Conservation (phyloP, 2,113 vertebrate species). For the Ceratotherium simum region DNA sequence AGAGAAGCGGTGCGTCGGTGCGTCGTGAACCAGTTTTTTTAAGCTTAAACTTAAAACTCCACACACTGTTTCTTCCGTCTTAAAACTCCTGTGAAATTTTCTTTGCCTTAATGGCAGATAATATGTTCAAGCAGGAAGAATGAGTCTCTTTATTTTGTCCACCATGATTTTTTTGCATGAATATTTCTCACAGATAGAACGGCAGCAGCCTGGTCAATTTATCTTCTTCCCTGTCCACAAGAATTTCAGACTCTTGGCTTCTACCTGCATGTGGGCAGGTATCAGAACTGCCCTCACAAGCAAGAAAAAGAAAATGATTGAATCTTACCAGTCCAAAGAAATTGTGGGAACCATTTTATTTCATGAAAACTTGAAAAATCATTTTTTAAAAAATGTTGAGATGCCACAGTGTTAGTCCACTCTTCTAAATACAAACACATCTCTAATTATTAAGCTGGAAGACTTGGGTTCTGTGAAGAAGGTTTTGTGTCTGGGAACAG, state of each 20-base stretch:
- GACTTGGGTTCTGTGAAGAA: not conserved
- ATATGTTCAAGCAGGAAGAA: not conserved
- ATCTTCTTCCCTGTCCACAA: conserved; percentile 27
- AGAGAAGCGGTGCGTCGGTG: too few species aligned
- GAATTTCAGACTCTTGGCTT: conserved; percentile 9
- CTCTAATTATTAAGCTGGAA: not conserved
- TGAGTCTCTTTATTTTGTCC: not conserved
- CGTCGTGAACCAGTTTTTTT: not conserved
- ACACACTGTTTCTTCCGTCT: not conserved
- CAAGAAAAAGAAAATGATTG: not conserved
- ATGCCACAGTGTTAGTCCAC: not conserved
- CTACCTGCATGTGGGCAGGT: not conserved
- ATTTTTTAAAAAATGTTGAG: not conserved
- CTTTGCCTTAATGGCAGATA: not conserved
- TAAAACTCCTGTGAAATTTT: conserved; percentile 43
- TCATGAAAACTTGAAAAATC: not conserved
- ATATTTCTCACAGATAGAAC: conserved; percentile 42
- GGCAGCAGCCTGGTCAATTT: not conserved
- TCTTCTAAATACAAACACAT: not conserved
- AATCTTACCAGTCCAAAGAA: not conserved
- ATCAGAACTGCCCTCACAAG: not conserved
- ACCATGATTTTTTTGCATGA: not conserved
- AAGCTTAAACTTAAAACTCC: not conserved
- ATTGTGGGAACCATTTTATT: not conserved
- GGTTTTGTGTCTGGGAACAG: not conserved